phyloP scores from a whole-genome alignment of 1,140 invertebrate genomes.

The Choristoneura fumiferana region DNA sequence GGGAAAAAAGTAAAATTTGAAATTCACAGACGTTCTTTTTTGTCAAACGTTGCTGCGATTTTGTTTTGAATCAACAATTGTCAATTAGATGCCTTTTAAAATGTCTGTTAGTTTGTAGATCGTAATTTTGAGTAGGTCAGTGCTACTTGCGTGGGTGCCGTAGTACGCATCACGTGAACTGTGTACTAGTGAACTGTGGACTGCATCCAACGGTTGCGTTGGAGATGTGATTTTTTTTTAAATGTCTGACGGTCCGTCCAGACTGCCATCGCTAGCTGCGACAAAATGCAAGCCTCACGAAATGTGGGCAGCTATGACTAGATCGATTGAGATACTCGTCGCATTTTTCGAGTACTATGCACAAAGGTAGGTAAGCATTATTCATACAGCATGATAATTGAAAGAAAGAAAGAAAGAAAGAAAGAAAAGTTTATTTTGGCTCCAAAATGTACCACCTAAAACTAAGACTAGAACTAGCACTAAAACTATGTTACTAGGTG shows the following conservation, averaged over 20 bases:
- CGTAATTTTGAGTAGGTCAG: not conserved
- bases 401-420: too few relatives aligned
- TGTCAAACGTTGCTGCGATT: too few relatives aligned
- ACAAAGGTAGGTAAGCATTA: conserved; percentile 79
- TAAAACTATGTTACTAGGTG: too few relatives aligned
- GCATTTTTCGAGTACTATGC: conserved; percentile 90
- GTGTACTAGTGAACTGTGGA: not conserved
- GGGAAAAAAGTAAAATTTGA: conserved; percentile 14
- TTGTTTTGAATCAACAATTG: too few relatives aligned
- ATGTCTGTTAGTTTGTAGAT: too few relatives aligned
- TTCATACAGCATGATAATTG: too few relatives aligned
- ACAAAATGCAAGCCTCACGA: conserved; percentile 76
- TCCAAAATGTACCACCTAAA: too few relatives aligned
- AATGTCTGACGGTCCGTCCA: conserved; percentile 59
- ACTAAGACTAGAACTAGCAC: too few relatives aligned
- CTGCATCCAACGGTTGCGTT: not conserved
- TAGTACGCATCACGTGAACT: not conserved
- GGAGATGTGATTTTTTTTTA: conserved; percentile 26
- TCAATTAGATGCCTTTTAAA: not conserved
- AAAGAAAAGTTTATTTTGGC: too few relatives aligned
- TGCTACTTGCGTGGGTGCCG: not conserved
- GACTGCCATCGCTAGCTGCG: conserved; percentile 41
- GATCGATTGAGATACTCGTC: conserved; percentile 87
- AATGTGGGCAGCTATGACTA: conserved; percentile 88
- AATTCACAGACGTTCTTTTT: too few relatives aligned